These are phyloP conservation scores for Panthera tigris DNA, from an alignment of 2,113 vertebrate species.

Conservation along the genomic window DNA sequence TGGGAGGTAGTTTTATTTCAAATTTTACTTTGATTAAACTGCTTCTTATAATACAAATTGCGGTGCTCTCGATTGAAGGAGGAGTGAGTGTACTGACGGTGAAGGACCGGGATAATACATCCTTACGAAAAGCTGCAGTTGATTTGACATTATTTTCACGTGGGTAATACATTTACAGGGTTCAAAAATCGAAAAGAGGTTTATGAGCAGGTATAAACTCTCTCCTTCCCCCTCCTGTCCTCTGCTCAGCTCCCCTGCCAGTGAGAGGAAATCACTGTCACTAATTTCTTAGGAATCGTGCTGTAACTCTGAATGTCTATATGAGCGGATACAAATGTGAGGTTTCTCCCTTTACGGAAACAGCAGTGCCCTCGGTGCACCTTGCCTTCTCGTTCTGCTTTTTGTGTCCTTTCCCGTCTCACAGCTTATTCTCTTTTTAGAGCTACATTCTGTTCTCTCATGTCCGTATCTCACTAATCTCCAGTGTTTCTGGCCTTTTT, in stretches of 20 bases:
- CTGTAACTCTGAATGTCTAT: background rate
- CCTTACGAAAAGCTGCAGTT: background rate
- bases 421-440: background rate
- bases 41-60: background rate
- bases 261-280: accelerated
- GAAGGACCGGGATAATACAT: background rate
- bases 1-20: background rate
- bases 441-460: background rate
- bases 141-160: background rate
- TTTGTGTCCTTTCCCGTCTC: background rate
- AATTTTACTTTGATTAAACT: background rate
- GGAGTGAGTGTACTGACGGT: too few relatives aligned
- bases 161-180: background rate
- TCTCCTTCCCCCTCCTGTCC: background rate
- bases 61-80: too few relatives aligned
- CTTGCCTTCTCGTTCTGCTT: background rate
- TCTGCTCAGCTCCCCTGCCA: background rate
- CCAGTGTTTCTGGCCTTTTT: background rate
- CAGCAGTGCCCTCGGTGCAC: too few relatives aligned
- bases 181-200: background rate
- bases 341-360: accelerated
- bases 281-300: background rate
- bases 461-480: background rate
- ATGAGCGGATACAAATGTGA: accelerated
- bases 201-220: accelerated